Base-by-base conservation (phyloP, 2,797 vertebrate species). In the Hirundo rustica region DNA sequence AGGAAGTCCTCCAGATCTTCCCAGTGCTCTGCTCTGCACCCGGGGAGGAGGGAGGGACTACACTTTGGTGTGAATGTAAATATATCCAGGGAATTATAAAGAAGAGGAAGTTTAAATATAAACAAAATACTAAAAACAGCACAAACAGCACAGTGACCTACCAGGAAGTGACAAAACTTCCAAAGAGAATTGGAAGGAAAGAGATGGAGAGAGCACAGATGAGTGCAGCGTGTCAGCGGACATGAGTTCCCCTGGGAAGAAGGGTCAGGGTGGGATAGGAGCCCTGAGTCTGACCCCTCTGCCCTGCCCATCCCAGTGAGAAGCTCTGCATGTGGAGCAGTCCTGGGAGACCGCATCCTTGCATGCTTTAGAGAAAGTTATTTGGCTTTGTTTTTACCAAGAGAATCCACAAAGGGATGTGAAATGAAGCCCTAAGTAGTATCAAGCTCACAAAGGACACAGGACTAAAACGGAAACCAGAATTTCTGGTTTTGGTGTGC, bases 21-120 rank as follows among this genome's bases (percentile, higher is more conserved):
- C 77, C 91, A 96, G 79, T 12, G 27, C 18, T 38, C 66, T 79
- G 82, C 57, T 68, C 55, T 89, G 71, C 29, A 58, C 64, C 83
- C 74, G 7, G n/a, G 30, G 50, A 48, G 48, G 25, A 71, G 30
- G 48, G 57, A 42, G 75, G 85, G 74, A 18, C 50, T 89, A 7
- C 27, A 50, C 27, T 58, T 62, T 27, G 0, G 68, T 96, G 93
- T 84, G 92, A 96, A 94, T 71, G 47, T 95, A 96, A 93, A 96
- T 96, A 95, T 40, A 30, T 26, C n/a, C 88, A 74, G 74, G 75
- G 65, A 87, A 55, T 74, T 91, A 40, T 21, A 93, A 88, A 85
- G 92, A 86, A 88, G 64, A 94, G 91, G 95, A 97, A 95, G 72
- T 90, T 93, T 74, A 68, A 95, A 94, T 85, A 64, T 91, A 96